A percentile compares a stretch with the other conserved stretches of the same genome.
Conservation (phyloP, 2,113 vertebrate genomes). For the Mesembrinibis cayennensis region DNA sequence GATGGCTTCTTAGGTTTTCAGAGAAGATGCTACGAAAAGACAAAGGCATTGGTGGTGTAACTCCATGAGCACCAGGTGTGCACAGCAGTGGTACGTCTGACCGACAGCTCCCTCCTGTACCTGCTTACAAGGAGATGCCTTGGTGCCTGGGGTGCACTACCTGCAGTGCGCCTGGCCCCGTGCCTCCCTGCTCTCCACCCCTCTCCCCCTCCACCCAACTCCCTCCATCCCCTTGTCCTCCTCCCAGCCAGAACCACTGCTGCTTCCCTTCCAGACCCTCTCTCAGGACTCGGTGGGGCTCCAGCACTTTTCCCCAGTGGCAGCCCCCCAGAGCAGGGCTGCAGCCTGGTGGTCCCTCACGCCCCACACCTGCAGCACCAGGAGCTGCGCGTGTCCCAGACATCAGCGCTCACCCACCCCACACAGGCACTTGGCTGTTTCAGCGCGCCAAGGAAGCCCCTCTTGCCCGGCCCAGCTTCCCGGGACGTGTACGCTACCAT, state of each 20-base stretch:
- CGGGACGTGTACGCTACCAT: background rate
- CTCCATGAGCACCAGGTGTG: background rate
- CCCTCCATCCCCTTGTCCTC: background rate
- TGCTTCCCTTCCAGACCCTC: background rate
- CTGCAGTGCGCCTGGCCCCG: background rate
- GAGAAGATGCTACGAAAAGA: background rate
- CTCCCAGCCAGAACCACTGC: background rate
- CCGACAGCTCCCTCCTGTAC: background rate
- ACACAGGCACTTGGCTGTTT: background rate
- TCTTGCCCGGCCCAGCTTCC: background rate
- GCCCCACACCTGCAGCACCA: background rate
- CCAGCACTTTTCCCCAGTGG: background rate
- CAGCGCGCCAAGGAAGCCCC: background rate
- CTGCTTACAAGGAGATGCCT: background rate
- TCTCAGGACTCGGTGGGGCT: background rate
- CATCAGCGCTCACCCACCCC: rapidly evolving
- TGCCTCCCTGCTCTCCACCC: background rate
- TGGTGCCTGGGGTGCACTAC: background rate
- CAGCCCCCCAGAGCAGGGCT: background rate
- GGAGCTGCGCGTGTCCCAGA: background rate
- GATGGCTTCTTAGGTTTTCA: background rate
- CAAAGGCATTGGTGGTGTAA: background rate
- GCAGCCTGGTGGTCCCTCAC: background rate
- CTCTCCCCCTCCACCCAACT: background rate
- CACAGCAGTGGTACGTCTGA: background rate